Conservation (phyloP, 2,113 vertebrate genomes). For the Salvelinus fontinalis region DNA sequence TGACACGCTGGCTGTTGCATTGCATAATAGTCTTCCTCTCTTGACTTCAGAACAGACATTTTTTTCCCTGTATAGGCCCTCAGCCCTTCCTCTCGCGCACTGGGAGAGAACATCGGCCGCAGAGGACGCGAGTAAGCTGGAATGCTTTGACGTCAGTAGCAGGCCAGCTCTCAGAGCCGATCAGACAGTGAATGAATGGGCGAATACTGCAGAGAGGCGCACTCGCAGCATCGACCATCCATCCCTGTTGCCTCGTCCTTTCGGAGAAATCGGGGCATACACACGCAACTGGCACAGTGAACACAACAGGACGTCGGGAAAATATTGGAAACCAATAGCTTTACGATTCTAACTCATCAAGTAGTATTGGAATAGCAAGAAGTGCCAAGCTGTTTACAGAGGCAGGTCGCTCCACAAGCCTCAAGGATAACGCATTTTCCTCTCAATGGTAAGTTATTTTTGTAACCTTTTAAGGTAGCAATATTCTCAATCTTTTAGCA, state of each 20-base stretch:
- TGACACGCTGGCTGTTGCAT: conserved; percentile 27
- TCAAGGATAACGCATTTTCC: neutral
- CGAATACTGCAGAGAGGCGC: conserved; percentile 32
- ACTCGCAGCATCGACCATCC: neutral
- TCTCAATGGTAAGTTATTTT: conserved; percentile 53
- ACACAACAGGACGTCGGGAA: neutral
- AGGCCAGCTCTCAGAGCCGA: conserved; percentile 41
- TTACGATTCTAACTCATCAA: neutral
- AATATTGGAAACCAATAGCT: neutral
- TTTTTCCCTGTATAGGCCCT: neutral
- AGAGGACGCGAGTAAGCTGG: conserved; percentile 52
- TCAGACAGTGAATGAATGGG: conserved; percentile 29
- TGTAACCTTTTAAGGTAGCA: neutral
- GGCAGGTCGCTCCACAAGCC: neutral
- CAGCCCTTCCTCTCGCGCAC: too few relatives aligned
- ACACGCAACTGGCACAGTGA: neutral
- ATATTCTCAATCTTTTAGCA: neutral
- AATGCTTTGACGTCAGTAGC: conserved; percentile 76
- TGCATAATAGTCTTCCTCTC: conserved; percentile 38
- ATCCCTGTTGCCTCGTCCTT: neutral
- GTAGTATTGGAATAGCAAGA: neutral
- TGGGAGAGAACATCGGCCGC: neutral
- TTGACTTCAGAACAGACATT: neutral
- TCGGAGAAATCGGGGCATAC: neutral
- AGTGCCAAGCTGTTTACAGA: neutral